These are phyloP conservation scores for Brotula barbata DNA, from an alignment of 2,797 vertebrate genomes.

Conservation along the genomic window DNA sequence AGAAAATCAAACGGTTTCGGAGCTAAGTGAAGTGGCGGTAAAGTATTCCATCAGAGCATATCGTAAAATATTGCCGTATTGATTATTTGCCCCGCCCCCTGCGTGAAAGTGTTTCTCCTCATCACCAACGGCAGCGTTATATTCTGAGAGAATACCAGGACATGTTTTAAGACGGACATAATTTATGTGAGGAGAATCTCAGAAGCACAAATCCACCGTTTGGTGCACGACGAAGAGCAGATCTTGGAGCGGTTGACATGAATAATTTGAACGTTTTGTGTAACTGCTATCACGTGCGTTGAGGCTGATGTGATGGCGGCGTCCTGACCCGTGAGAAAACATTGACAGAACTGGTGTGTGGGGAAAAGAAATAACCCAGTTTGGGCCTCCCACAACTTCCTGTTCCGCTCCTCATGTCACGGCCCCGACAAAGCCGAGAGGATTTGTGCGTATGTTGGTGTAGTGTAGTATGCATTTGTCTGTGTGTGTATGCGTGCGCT, in stretches of 20 bases:
- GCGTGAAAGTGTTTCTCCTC: slow-evolving; percentile 16
- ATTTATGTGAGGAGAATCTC: not conserved
- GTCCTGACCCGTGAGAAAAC: not conserved
- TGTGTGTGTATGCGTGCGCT: slow-evolving; percentile 20
- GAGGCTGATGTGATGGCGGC: not conserved
- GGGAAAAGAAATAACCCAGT: not conserved
- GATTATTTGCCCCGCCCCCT: slow-evolving; percentile 1
- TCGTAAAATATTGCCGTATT: slow-evolving; percentile 2
- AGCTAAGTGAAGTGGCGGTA: slow-evolving; percentile 1
- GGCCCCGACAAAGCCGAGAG: slow-evolving; percentile 8
- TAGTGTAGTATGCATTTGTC: not conserved
- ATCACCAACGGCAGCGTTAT: slow-evolving; percentile 1
- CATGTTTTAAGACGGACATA: not conserved
- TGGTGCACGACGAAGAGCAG: not conserved
- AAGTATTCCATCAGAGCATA: slow-evolving; percentile 14
- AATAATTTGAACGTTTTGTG: slow-evolving; percentile 9
- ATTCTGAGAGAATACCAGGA: not conserved
- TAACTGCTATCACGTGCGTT: not conserved
- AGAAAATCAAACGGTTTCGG: slow-evolving; percentile 11
- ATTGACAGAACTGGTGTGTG: not conserved
- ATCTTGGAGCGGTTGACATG: not conserved
- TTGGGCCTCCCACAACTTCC: slow-evolving; percentile 1
- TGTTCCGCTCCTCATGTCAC: not conserved
- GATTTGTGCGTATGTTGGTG: not conserved
- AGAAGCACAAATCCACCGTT: not conserved